Percentiles rank a stretch among this genome's conserved stretches.
These are phyloP conservation scores for Palythoa grandiflora DNA, from an alignment of 92 coral and sea anemone genomes.

Conservation along the genomic window DNA sequence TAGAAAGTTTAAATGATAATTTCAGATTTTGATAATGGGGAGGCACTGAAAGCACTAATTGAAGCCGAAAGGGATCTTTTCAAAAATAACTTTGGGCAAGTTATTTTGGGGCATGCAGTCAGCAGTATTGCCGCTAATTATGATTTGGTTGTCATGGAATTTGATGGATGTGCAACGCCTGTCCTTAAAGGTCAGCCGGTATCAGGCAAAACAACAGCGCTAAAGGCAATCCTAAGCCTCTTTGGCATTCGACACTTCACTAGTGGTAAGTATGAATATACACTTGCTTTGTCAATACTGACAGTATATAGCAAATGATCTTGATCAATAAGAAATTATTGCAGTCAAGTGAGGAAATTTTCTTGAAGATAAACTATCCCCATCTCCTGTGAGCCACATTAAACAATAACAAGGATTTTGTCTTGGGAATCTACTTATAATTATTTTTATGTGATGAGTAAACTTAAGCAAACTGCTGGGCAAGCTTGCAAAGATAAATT, in stretches of 20 bases:
- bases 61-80: conserved; percentile 57
- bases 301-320: background rate
- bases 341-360: background rate
- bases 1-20: background rate
- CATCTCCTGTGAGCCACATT: too few species aligned
- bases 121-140: conserved; percentile 64
- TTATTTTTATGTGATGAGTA: too few species aligned
- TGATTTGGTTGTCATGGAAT: conserved; percentile 59
- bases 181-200: conserved; percentile 67
- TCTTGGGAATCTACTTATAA: too few species aligned
- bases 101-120: conserved; percentile 59
- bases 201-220: conserved; percentile 69
- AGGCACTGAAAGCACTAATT: conserved; percentile 38
- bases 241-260: conserved; percentile 34
- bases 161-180: conserved; percentile 70
- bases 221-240: conserved; percentile 57
- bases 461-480: too few species aligned
- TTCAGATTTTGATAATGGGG: conserved; percentile 70
- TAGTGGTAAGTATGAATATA: conserved; percentile 42
- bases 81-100: conserved; percentile 67
- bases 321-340: background rate
- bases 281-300: background rate
- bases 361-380: background rate
- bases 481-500: too few species aligned
- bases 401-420: too few species aligned